A percentile compares a stretch with the other conserved stretches of the same genome.
These are phyloP conservation scores for Aphrocallistes beatrix DNA, from an alignment of 37 sponge, comb jelly and placozoan species.

Conservation along the genomic window DNA sequence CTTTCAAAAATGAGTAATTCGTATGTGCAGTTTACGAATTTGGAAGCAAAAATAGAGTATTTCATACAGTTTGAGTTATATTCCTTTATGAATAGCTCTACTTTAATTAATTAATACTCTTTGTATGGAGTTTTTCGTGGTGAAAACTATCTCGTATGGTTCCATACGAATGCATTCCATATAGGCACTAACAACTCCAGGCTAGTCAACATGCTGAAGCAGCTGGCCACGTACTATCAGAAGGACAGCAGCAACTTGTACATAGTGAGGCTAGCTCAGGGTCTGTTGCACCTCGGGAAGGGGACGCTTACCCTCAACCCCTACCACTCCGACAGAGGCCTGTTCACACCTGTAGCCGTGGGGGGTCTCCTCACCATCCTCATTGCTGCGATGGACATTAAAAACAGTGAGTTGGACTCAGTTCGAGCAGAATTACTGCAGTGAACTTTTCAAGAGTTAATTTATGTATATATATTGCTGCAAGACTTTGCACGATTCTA, in stretches of 20 bases:
- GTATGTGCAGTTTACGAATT: no score
- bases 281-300: slow-evolving; percentile 86
- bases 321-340: slow-evolving; percentile 73
- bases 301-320: slow-evolving; percentile 92
- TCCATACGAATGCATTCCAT: neutral
- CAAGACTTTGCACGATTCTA: no score
- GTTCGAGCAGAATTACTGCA: neutral
- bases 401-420: slow-evolving; percentile 55
- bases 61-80: no score
- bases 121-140: neutral
- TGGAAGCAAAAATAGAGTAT: no score
- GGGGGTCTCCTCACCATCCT: slow-evolving; percentile 67
- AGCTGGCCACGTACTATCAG: slow-evolving; percentile 91
- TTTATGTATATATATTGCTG: no score
- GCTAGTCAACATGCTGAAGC: slow-evolving; percentile 75
- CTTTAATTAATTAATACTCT: no score
- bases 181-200: slow-evolving; percentile 93
- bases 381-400: slow-evolving; percentile 61
- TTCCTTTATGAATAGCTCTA: no score
- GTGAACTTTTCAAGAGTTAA: neutral
- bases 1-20: no score
- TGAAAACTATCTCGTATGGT: neutral
- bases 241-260: slow-evolving; percentile 82
- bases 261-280: slow-evolving; percentile 93
- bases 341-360: slow-evolving; percentile 74